Evolutionary conservation across 2,797 vertebrate species (phyloP).

Genomic region (Cyprinella venusta): DNA sequence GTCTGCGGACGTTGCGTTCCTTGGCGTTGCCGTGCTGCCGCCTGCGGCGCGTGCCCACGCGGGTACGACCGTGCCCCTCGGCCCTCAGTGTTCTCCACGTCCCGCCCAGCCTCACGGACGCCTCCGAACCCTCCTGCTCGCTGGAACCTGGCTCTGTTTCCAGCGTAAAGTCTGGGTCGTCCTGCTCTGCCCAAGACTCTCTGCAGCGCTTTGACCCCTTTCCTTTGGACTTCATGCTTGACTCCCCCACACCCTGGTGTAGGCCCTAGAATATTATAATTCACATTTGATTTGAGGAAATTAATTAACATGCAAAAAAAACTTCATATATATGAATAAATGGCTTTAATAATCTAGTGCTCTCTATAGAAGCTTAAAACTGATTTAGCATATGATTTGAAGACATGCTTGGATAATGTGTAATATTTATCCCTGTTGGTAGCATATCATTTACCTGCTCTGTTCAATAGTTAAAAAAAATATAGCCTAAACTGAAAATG

Average conservation of each 20-base stretch:
- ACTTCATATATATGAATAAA: background rate
- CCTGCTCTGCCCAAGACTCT: slow-evolving; percentile 72
- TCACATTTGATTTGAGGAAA: background rate
- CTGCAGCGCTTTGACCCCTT: slow-evolving; percentile 81
- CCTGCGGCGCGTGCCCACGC: slow-evolving; percentile 65
- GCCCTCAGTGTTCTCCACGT: slow-evolving; percentile 75
- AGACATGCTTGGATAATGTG: background rate
- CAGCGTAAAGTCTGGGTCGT: slow-evolving; percentile 75
- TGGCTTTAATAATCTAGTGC: background rate
- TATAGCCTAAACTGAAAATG: background rate
- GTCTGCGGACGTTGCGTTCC: slow-evolving; percentile 83
- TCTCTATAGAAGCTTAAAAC: background rate
- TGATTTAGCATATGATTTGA: background rate
- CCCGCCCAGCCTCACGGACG: slow-evolving; percentile 74
- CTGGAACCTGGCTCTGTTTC: slow-evolving; percentile 77
- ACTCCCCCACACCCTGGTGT: slow-evolving; percentile 57
- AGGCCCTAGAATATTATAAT: slow-evolving; percentile 48
- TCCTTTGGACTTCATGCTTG: slow-evolving; percentile 91
- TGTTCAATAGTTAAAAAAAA: background rate
- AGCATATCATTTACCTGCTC: background rate
- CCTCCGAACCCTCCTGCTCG: slow-evolving; percentile 82
- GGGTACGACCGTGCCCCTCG: slow-evolving; percentile 50
- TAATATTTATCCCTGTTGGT: background rate
- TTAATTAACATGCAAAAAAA: background rate
- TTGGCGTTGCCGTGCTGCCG: slow-evolving; percentile 75